Conservation (phyloP, 1,140 invertebrate species). For the Diabrotica undecimpunctata region DNA sequence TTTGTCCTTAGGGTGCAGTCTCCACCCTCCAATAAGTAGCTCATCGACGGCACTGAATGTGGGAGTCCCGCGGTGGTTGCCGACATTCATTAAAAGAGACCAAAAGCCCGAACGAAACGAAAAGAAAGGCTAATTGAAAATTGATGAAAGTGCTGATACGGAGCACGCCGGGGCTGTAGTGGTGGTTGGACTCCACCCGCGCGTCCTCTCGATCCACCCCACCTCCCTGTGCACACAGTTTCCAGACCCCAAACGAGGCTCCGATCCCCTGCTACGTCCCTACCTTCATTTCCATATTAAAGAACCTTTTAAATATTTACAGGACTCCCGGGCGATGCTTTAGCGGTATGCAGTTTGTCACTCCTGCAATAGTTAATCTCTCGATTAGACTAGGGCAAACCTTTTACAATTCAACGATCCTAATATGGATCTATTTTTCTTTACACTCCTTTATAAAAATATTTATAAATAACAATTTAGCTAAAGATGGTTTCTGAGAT, state of each 20-base stretch:
- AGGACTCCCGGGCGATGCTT: neutral
- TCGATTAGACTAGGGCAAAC: too few relatives aligned
- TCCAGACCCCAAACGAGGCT: neutral
- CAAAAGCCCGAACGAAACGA: slow-evolving; percentile 17
- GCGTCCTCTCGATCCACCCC: slow-evolving; percentile 6
- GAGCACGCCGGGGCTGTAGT: slow-evolving; percentile 8
- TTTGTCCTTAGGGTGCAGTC: too few relatives aligned
- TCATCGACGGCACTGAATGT: neutral
- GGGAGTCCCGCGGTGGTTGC: slow-evolving; percentile 4
- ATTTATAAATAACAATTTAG: too few relatives aligned
- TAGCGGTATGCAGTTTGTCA: neutral
- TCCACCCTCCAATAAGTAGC: too few relatives aligned
- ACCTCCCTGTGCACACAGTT: neutral
- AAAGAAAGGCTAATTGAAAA: slow-evolving; percentile 37
- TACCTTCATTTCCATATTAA: slow-evolving; percentile 29
- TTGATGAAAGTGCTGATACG: slow-evolving; percentile 32
- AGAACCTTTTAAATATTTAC: slow-evolving; percentile 32
- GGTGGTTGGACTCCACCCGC: neutral
- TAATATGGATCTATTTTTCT: too few relatives aligned
- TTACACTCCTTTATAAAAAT: too few relatives aligned
- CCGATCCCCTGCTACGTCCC: slow-evolving; percentile 11
- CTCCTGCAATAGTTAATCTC: neutral
- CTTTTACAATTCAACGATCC: too few relatives aligned
- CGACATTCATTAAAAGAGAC: slow-evolving; percentile 19
- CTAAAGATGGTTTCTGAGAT: too few relatives aligned